A percentile compares a stretch with the other conserved stretches of the same genome.
phyloP scores from a whole-genome alignment of 2,888 invertebrate genomes.

The Hypena proboscidalis region DNA sequence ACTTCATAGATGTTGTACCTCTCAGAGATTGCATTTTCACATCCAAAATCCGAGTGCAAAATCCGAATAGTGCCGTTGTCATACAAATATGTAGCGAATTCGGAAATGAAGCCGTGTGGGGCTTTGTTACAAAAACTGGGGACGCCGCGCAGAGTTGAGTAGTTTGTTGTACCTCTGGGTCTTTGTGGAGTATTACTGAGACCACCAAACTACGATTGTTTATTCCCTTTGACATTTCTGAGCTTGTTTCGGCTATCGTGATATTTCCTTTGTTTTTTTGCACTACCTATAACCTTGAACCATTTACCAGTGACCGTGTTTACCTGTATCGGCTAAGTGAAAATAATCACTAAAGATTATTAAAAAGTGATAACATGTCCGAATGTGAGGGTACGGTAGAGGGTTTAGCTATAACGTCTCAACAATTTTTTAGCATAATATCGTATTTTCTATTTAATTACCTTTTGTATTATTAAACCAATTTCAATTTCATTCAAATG shows the following conservation, averaged over 20 bases:
- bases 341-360: too few species aligned
- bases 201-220: background rate
- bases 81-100: constrained; percentile 41
- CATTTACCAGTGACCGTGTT: too few species aligned
- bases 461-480: too few species aligned
- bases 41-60: constrained; percentile 31
- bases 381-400: too few species aligned
- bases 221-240: constrained; percentile 7
- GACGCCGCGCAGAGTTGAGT: constrained; percentile 27
- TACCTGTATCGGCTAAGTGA: too few species aligned
- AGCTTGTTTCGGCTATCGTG: background rate
- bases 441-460: too few species aligned
- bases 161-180: constrained; percentile 37
- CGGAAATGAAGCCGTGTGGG: constrained; percentile 37
- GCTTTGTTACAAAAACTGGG: constrained; percentile 42
- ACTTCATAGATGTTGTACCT: constrained; percentile 29
- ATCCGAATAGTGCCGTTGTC: constrained; percentile 37
- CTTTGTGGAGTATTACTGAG: constrained; percentile 11
- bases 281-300: too few species aligned
- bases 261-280: background rate
- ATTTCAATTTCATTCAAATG: too few species aligned
- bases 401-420: too few species aligned
- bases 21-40: constrained; percentile 36
- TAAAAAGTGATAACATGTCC: too few species aligned
- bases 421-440: too few species aligned